A percentile compares a stretch with the other conserved stretches of the same genome.
Evolutionary conservation across 1,140 invertebrate genomes (phyloP).

Genomic region (Heliothis virescens): DNA sequence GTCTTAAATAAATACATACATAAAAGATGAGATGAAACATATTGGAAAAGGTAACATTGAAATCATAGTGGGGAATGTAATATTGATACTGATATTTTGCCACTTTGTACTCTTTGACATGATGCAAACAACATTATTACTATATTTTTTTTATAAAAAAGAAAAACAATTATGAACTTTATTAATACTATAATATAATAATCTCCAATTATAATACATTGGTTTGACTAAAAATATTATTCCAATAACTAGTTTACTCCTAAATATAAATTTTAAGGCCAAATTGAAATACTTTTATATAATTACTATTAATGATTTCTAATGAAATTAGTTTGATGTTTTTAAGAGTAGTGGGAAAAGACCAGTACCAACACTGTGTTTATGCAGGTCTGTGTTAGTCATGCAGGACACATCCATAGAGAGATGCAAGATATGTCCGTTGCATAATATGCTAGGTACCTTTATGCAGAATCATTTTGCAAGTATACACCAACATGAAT

Average conservation of each 20-base stretch:
- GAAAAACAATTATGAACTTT: not conserved
- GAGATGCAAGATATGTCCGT: too few species aligned
- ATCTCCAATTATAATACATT: not conserved
- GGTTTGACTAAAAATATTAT: slow-evolving; percentile 16
- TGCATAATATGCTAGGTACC: too few species aligned
- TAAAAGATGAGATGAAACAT: not conserved
- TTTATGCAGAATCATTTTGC: too few species aligned
- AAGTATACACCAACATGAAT: too few species aligned
- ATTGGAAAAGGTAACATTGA: not conserved
- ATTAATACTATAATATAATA: not conserved
- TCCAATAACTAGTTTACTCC: slow-evolving; percentile 27
- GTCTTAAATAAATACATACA: not conserved
- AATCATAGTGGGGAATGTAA: not conserved
- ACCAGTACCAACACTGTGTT: slow-evolving; percentile 25
- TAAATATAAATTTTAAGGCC: slow-evolving; percentile 39
- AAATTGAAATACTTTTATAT: slow-evolving; percentile 31
- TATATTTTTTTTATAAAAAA: not conserved
- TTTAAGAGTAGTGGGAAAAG: slow-evolving; percentile 31
- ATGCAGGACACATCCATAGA: not conserved
- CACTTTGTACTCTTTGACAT: slow-evolving; percentile 8
- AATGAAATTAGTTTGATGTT: not conserved
- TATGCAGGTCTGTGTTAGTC: not conserved
- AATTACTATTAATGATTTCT: not conserved
- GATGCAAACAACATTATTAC: not conserved
- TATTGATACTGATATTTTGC: slow-evolving; percentile 36